Evolutionary conservation across 2,113 vertebrate species (phyloP), one percentile per base, ranked within the genome.

Genomic region (Trematocara zebra): DNA sequence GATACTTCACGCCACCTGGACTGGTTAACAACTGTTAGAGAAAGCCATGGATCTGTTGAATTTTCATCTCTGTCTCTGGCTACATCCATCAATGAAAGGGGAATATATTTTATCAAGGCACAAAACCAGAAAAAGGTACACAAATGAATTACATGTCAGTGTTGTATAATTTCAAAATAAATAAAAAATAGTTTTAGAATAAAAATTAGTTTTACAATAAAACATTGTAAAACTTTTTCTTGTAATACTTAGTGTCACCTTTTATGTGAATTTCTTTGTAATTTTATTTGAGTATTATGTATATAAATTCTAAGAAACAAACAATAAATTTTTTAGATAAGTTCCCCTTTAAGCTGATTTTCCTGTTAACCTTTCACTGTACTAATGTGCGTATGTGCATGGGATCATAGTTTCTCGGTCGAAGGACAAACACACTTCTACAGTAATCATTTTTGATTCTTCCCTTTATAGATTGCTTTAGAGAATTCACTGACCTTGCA

Each of bases 1-100:
- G 97, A 98, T 83, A 97, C 98, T 6, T 97, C 97, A 78, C 95
- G 97, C 17, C 94, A 97, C 53, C 61, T 98, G 59, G 97, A 97
- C 82, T 99, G 98, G 98, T 69, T 98, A 85, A 97, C 97, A 86
- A 97, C 96, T 0, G 97, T 98, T 72, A 97, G 97, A 76, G 97
- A 98, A 64, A 98, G 97, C 79, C 98, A 99, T 2, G 98, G 98
- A 4, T 99, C 98, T 0, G 97, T 99, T 78, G 98, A 98, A 86
- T 94, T 98, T 33, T 98, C 98, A 0, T 98, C 98, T 0, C 92
- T 99, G 82, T 97, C 97, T 0, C 78, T 98, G 88, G 98, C 97
- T 23, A 97, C 97, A 28, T 96, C 97, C 28, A 97, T 99, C 93
- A 98, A 98, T 89, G 94, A 88, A 76, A 96, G 91, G 33, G 98